Evolutionary conservation across 2,888 invertebrate genomes (phyloP).

Genomic region (Hydrotaea diabolus): DNA sequence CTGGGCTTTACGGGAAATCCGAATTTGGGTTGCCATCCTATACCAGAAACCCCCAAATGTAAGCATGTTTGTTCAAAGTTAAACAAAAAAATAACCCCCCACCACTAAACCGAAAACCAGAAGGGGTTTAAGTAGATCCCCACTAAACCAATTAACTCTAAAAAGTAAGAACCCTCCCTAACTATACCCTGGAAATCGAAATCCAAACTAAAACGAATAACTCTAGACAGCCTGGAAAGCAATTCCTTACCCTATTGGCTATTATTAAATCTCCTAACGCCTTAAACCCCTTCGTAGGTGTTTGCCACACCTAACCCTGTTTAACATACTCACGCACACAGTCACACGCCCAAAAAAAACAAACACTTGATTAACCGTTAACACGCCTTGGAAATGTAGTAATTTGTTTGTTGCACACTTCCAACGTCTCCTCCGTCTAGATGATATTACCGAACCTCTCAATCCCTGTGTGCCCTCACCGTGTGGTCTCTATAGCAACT

Average conservation of each 20-base stretch:
- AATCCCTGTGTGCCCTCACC: constrained; percentile 87
- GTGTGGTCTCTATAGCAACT: constrained; percentile 91
- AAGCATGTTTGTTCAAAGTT: constrained; percentile 72
- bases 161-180: background rate
- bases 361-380: background rate
- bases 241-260: constrained; percentile 6
- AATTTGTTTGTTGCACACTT: constrained; percentile 47
- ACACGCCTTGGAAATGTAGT: constrained; percentile 29
- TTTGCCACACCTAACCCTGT: background rate
- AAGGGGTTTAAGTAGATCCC: constrained; percentile 30
- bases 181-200: background rate
- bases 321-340: too few relatives aligned
- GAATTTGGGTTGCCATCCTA: constrained; percentile 81
- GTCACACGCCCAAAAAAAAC: background rate
- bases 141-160: background rate
- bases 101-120: background rate
- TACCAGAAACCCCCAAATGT: constrained; percentile 74
- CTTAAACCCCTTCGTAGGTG: constrained; percentile 25
- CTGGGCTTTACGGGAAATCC: constrained; percentile 84
- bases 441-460: constrained; percentile 75
- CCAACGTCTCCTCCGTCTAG: constrained; percentile 70
- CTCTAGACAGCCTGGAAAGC: too few relatives aligned
- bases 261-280: constrained; percentile 15
- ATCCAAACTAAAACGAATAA: too few relatives aligned
- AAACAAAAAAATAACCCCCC: constrained; percentile 30